Evolutionary conservation across 2,113 vertebrate species (phyloP).

Genomic region (Chlamydotis undulata): DNA sequence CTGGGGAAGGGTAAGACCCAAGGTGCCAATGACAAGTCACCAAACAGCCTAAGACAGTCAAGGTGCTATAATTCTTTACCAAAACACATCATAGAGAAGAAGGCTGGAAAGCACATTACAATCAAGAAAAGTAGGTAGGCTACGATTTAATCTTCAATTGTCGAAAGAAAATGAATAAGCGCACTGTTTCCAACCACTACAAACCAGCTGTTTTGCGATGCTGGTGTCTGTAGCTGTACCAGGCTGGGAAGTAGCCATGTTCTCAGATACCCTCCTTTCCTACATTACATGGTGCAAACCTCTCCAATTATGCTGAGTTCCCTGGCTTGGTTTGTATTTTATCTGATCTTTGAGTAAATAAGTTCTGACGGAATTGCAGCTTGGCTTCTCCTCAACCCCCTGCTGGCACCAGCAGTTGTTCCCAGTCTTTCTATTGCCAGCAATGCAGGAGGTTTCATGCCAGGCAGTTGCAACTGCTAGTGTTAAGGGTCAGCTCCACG

Average conservation of each 20-base stretch:
- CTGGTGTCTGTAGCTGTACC: background rate
- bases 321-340: background rate
- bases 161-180: background rate
- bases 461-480: background rate
- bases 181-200: background rate
- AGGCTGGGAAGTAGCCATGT: background rate
- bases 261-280: background rate
- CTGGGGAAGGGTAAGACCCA: background rate
- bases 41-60: background rate
- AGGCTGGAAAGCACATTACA: background rate
- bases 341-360: background rate
- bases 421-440: background rate
- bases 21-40: background rate
- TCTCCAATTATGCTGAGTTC: background rate
- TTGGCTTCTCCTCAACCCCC: background rate
- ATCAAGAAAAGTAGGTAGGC: background rate
- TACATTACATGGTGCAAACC: background rate
- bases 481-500: conserved; percentile 14
- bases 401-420: background rate
- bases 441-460: background rate
- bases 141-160: background rate
- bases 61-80: background rate
- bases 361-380: background rate
- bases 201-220: background rate
- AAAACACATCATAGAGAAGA: background rate